Evolutionary conservation across 2,797 vertebrate genomes (phyloP).

Genomic region (Pristis pectinata): DNA sequence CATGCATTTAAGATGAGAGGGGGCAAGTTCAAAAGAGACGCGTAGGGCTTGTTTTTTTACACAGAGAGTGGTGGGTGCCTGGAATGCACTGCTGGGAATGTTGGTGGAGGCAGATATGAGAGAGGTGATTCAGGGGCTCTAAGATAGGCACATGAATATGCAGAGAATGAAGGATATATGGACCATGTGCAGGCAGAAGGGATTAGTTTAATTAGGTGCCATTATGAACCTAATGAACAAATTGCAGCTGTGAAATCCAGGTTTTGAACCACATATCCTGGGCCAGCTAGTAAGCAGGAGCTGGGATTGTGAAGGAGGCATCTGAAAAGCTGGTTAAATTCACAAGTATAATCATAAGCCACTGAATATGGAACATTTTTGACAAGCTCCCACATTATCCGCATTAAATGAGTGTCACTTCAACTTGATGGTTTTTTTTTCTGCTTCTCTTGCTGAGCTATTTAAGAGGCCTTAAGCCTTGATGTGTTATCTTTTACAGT

Average conservation of each 20-base stretch:
- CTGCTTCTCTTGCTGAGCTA: background rate
- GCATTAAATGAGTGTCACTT: background rate
- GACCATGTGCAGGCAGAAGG: too few species aligned
- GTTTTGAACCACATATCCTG: background rate
- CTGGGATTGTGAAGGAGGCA: background rate
- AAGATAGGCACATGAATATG: too few species aligned
- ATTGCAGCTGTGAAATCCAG: background rate
- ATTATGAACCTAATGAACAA: background rate
- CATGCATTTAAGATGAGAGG: too few species aligned
- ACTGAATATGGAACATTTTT: background rate
- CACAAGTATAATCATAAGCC: background rate
- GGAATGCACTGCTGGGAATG: too few species aligned
- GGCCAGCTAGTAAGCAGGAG: background rate
- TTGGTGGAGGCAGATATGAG: too few species aligned
- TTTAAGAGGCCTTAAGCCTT: background rate
- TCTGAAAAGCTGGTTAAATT: background rate
- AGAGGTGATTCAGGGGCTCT: too few species aligned
- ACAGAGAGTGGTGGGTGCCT: too few species aligned
- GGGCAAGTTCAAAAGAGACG: too few species aligned
- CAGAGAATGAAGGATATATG: too few species aligned
- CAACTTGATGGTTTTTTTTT: background rate
- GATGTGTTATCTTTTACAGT: constrained; percentile 51
- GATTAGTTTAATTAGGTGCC: too few species aligned
- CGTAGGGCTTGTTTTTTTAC: too few species aligned
- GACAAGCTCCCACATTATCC: background rate